Evolutionary conservation across 1,140 invertebrate species (phyloP), one percentile per base, ranked within the genome.

Genomic region (Venturia canescens): DNA sequence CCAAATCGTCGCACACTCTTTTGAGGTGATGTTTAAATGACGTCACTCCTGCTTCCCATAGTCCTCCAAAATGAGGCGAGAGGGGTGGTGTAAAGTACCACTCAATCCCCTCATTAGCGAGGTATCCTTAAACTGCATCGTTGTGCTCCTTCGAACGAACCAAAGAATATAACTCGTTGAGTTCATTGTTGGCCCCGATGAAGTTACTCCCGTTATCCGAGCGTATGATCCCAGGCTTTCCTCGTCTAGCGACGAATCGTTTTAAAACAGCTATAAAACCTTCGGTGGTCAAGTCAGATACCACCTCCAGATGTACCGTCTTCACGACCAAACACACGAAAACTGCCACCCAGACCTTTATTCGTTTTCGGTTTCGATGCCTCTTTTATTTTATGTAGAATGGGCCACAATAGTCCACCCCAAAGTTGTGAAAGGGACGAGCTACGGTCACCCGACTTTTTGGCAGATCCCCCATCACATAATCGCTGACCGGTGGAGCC

Each of bases 381-480:
- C 15, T 23, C 23, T 27, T 63, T 23, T 63, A 23, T 13, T 63
- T 63, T 7, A 63, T 26, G 13, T 11, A 63, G 15, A 63, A 63
- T 9, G 60, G 60, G 9, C 60, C 60, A 13, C 60, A 63, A 27
- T 63, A 63, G 15, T 63, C 60, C 1, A 63, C 26, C 26, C 60
- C 60, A 0, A 63, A 23, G 21, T 63, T 63, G 23, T 0, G 11
- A 15, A 63, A 63, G 3, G 23, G 23, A 1, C 60, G 60, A 11
- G 21, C 21, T 27, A 27, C 1, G 0, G 23, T 63, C 26, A 63
- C 27, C 27, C 60, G 21, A 15, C 7, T 27, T 3, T 0, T 18
- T 26, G 72, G 38, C 9, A 75, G 18, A 18, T 75, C 26, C 1
- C 72, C 72, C 72, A 75, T 75, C 21, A 23, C 26, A 18, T 75